Conservation (phyloP, 53 echinoderm and acorn worm species). For the Crossaster papposus region DNA sequence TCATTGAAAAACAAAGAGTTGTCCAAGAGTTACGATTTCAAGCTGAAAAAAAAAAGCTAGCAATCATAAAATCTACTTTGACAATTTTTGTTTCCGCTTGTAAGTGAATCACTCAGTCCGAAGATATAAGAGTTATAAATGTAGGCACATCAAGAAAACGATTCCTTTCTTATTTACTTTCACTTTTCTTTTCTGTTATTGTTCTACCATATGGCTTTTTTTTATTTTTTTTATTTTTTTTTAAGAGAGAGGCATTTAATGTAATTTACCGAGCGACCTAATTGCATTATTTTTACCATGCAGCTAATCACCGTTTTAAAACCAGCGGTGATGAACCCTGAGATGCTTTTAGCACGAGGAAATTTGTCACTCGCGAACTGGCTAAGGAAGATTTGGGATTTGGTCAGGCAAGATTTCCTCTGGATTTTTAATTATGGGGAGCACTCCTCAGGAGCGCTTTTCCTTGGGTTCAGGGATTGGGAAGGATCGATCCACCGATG, state of each 20-base stretch:
- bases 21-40: too few species aligned
- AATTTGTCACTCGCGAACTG: slow-evolving; percentile 30
- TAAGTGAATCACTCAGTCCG: too few species aligned
- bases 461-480: neutral
- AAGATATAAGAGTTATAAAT: too few species aligned
- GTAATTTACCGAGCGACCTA: slow-evolving; percentile 34
- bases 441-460: neutral
- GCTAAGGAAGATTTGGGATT: neutral
- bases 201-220: slow-evolving; percentile 32
- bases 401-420: slow-evolving; percentile 15
- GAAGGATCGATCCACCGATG: neutral
- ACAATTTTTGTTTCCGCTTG: too few species aligned
- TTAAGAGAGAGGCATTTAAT: slow-evolving; percentile 37
- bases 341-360: slow-evolving; percentile 36
- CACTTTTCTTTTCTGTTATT: slow-evolving; percentile 16
- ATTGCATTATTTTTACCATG: slow-evolving; percentile 51
- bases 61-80: too few species aligned
- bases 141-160: neutral
- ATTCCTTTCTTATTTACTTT: neutral
- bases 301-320: slow-evolving; percentile 38
- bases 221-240: slow-evolving; percentile 12
- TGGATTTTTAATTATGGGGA: slow-evolving; percentile 31
- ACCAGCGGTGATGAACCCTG: neutral
- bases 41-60: too few species aligned
- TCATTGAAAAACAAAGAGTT: too few species aligned